Evolutionary conservation across 2,113 vertebrate genomes (phyloP).

Genomic region (Lagopus muta): DNA sequence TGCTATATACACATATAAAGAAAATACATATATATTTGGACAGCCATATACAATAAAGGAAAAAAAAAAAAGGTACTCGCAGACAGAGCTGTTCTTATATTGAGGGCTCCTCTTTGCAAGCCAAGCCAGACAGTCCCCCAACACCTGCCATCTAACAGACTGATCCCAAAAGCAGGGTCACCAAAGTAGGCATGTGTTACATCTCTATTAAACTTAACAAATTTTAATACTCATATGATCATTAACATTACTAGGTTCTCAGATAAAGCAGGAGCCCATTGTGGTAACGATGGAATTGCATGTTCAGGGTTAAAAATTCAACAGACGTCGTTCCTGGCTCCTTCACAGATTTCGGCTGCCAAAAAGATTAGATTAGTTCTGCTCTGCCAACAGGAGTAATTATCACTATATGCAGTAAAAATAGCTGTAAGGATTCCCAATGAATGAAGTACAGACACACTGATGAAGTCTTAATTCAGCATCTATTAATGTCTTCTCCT

Average conservation of each 20-base stretch:
- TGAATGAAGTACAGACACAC: not conserved
- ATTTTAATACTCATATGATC: not conserved
- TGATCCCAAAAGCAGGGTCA: not conserved
- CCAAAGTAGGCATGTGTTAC: fast-evolving
- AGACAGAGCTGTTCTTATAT: not conserved
- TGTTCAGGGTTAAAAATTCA: conserved; percentile 27
- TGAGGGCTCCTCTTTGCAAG: not conserved
- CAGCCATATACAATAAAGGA: not conserved
- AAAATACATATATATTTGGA: not conserved
- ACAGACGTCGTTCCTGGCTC: conserved; percentile 27
- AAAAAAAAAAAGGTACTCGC: not conserved
- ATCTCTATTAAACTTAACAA: not conserved
- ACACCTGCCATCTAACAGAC: not conserved
- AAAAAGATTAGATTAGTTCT: conserved; percentile 67
- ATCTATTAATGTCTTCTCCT: not conserved
- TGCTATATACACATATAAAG: not conserved
- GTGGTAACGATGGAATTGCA: not conserved
- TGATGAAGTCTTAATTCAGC: conserved; percentile 52
- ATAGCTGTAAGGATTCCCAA: conserved; percentile 43
- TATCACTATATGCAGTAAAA: conserved; percentile 52
- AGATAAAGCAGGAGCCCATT: not conserved
- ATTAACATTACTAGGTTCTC: not conserved
- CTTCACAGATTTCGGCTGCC: conserved; percentile 36
- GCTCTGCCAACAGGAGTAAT: conserved; percentile 63
- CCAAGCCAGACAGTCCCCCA: not conserved